Evolutionary conservation across 2,888 invertebrate species (phyloP), one percentile per base, ranked within the genome.

Genomic region (Amiota communis): DNA sequence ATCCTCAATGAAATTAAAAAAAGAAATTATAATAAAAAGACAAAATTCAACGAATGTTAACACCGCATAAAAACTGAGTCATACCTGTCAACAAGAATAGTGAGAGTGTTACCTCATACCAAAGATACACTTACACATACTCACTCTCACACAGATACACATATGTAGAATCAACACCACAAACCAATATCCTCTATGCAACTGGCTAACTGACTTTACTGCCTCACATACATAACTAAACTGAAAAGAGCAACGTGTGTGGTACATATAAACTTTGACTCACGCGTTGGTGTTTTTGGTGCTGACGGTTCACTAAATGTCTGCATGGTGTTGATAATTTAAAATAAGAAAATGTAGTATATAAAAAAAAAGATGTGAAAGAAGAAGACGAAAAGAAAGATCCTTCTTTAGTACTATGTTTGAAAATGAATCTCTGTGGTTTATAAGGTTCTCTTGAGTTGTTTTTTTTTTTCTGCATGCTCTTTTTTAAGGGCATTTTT

Each of bases 281-380:
- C 59, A 59, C 36, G 12, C 59, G 59, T 59, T 59, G 59, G 15
- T 59, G 59, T 59, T 59, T 0, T 59, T 59, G 59, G 59, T 20
- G 59, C 10, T 59, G 59, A 59, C 20, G 20, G 59, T 20, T 59
- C 17, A 12, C 9, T 59, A 10, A 15, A 10, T 57, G 20, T 17
- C 23, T 59, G 59, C 9, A 53, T 53, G 53, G 36, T 53, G 53
- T 6, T 53, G 9, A 53, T 12, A 15, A 53, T 13, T 53, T n/a
- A n/a, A 53, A n/a, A 53, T 15, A 53, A 53, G n/a, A 53, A 53
- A 53, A 12, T 1, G 53, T 51, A 0, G 6, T 36, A 36, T 6
- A 2, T 6, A 2, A 36, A 36, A 36, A 36, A 36, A 36, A 36
- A 36, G 6, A 51, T 8, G 12, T 51, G 8, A 51, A n/a, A 11